phyloP scores from a whole-genome alignment of 2,888 invertebrate genomes.

The Tinea trinotella region DNA sequence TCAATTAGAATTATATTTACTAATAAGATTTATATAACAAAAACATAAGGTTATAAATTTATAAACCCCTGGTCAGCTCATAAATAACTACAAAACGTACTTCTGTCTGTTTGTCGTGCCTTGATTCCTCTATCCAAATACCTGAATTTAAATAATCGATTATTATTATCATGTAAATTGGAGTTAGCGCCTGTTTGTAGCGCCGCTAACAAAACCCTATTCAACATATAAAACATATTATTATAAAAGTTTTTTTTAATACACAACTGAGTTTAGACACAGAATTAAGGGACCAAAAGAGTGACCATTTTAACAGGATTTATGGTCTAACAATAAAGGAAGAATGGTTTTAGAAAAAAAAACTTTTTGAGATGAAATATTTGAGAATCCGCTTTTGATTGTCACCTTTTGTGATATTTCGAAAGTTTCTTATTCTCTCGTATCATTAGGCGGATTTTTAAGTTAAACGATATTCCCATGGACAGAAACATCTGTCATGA shows the following conservation, averaged over 20 bases:
- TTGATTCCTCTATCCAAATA: constrained; percentile 27
- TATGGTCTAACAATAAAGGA: constrained; percentile 69
- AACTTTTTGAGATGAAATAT: constrained; percentile 30
- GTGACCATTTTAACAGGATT: constrained; percentile 65
- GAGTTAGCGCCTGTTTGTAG: constrained; percentile 53
- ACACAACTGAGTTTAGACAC: constrained; percentile 35
- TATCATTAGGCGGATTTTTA: constrained; percentile 56
- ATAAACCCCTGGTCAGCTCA: neutral
- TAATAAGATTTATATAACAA: no score
- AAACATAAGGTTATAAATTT: neutral
- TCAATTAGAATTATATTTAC: no score
- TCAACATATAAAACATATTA: constrained; percentile 42
- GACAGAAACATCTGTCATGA: constrained; percentile 12
- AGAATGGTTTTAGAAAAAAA: constrained; percentile 39
- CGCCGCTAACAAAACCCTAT: constrained; percentile 45
- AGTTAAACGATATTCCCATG: constrained; percentile 44
- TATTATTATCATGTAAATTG: constrained; percentile 54
- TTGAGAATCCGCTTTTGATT: constrained; percentile 31
- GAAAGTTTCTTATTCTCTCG: constrained; percentile 33
- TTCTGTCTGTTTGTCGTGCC: neutral
- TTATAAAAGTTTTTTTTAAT: constrained; percentile 33
- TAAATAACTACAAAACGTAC: neutral
- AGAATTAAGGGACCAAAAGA: constrained; percentile 48
- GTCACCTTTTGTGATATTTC: constrained; percentile 39
- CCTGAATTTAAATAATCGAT: constrained; percentile 41